Percentiles rank a stretch among this genome's conserved stretches.
These are phyloP conservation scores for Takifugu flavidus DNA, from an alignment of 2,113 vertebrate genomes.

Conservation along the genomic window DNA sequence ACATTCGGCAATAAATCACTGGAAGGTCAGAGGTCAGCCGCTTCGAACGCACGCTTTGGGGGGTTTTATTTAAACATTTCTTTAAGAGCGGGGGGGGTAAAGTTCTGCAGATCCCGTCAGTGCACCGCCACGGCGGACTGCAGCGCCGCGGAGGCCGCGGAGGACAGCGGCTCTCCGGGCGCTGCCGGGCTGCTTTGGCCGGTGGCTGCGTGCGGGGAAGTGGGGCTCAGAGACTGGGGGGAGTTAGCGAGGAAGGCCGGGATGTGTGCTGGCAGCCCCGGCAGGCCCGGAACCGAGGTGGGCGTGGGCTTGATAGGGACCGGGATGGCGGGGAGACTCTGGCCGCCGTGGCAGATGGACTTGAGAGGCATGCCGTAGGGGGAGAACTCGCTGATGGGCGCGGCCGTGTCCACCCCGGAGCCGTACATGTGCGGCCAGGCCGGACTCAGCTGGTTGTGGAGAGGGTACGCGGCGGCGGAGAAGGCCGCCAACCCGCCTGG, in stretches of 20 bases:
- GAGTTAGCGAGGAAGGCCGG: conserved; percentile 85
- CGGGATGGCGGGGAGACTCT: conserved; percentile 89
- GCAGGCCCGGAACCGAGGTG: conserved; percentile 72
- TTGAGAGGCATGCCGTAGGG: conserved; percentile 86
- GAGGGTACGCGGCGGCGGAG: conserved; percentile 80
- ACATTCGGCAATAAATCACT: not conserved
- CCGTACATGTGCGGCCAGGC: conserved; percentile 88
- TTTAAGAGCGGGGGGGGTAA: not conserved
- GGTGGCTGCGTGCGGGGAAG: conserved; percentile 83
- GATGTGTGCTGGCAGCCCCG: conserved; percentile 77
- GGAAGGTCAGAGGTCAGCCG: conserved; percentile 26
- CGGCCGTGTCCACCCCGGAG: conserved; percentile 75
- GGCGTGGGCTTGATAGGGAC: conserved; percentile 90
- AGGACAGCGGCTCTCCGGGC: conserved; percentile 81
- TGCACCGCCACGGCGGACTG: conserved; percentile 84
- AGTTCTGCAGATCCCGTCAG: conserved; percentile 65
- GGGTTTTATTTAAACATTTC: too few relatives aligned
- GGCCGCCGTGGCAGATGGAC: conserved; percentile 84
- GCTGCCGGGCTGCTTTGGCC: conserved; percentile 85
- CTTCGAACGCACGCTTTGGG: too few relatives aligned
- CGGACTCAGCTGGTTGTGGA: conserved; percentile 82
- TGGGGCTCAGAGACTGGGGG: conserved; percentile 84
- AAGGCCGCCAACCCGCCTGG: conserved; percentile 86
- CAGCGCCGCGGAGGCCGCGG: conserved; percentile 74
- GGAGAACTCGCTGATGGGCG: conserved; percentile 82